phyloP scores from a whole-genome alignment of 2,888 invertebrate genomes.

The Ischnus inquisitorius region DNA sequence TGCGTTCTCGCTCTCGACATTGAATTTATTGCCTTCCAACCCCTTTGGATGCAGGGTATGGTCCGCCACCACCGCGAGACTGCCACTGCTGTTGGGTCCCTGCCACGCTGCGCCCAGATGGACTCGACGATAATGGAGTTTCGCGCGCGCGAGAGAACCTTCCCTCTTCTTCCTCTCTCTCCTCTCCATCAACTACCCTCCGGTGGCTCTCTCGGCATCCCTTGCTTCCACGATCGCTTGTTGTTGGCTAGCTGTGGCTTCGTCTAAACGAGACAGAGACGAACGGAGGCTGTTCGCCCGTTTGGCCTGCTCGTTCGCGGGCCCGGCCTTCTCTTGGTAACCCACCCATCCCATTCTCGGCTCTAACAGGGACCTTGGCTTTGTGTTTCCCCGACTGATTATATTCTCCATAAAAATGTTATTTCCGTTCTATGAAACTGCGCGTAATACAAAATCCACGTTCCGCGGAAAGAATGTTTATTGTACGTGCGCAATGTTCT shows the following conservation, averaged over 20 bases:
- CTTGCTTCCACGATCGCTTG: slow-evolving; percentile 26
- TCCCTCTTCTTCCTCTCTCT: slow-evolving; percentile 14
- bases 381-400: slow-evolving; percentile 16
- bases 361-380: slow-evolving; percentile 30
- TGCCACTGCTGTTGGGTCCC: slow-evolving; percentile 34
- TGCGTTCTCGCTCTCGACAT: slow-evolving; percentile 52
- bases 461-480: too few relatives aligned
- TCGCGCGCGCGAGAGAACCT: slow-evolving; percentile 57
- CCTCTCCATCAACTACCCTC: slow-evolving; percentile 45
- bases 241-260: slow-evolving; percentile 42
- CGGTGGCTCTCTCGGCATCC: not conserved
- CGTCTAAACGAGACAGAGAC: slow-evolving; percentile 66
- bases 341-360: slow-evolving; percentile 18
- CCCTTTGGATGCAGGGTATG: slow-evolving; percentile 46
- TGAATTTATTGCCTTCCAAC: slow-evolving; percentile 73
- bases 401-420: slow-evolving; percentile 9
- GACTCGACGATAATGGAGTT: slow-evolving; percentile 76
- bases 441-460: not conserved
- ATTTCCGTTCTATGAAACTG: not conserved
- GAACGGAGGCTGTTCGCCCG: slow-evolving; percentile 34
- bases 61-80: slow-evolving; percentile 28
- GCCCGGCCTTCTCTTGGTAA: not conserved
- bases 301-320: slow-evolving; percentile 15
- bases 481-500: not conserved
- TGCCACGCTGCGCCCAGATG: slow-evolving; percentile 60